Percentiles rank a stretch among this genome's conserved stretches.
Conservation (phyloP, 2,113 vertebrate genomes). For the Chunga burmeisteri region DNA sequence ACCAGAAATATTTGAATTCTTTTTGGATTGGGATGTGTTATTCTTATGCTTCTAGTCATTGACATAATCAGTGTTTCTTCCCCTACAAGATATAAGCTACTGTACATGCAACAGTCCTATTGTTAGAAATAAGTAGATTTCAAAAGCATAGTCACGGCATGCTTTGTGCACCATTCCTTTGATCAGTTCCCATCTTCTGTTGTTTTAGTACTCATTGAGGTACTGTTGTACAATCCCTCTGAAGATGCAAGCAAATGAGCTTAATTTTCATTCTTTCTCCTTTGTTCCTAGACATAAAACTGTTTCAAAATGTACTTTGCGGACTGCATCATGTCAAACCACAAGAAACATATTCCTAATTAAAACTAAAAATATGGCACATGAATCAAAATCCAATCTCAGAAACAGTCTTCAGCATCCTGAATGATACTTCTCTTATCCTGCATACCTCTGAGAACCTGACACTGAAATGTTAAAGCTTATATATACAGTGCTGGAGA, state of each 20-base stretch:
- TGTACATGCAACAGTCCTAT: background rate
- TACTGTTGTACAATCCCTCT: background rate
- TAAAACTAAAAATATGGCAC: constrained; percentile 23
- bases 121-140: background rate
- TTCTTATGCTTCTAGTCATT: background rate
- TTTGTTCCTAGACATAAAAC: background rate
- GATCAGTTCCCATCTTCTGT: background rate
- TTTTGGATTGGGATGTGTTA: background rate
- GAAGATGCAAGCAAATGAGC: background rate
- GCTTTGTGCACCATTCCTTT: background rate
- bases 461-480: background rate
- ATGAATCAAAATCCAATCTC: constrained; percentile 2
- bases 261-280: background rate
- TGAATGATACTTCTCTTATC: background rate
- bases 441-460: background rate
- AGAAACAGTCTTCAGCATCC: background rate
- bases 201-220: background rate
- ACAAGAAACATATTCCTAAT: background rate
- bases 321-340: background rate
- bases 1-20: background rate
- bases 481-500: background rate
- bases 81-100: background rate
- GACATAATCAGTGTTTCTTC: background rate
- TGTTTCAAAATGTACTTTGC: background rate
- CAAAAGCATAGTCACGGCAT: background rate